phyloP scores from a whole-genome alignment of 2,113 vertebrate species.

The Pollimyrus isidori region DNA sequence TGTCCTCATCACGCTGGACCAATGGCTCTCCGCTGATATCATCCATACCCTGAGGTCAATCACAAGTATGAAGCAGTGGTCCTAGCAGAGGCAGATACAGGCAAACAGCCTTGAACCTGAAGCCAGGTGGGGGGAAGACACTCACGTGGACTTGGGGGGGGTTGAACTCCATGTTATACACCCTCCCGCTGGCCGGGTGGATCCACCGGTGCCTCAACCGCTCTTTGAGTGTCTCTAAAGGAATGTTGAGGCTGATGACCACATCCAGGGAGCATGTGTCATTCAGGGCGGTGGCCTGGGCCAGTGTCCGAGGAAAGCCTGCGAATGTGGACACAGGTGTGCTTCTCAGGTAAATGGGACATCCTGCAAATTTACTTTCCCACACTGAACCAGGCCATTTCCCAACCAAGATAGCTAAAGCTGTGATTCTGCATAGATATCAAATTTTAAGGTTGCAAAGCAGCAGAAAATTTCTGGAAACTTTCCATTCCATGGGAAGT shows the following conservation, averaged over 20 bases:
- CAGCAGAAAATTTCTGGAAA: neutral
- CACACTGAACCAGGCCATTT: neutral
- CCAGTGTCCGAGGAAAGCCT: conserved; percentile 86
- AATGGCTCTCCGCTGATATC: conserved; percentile 81
- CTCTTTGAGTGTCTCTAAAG: conserved; percentile 83
- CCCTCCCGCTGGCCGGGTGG: conserved; percentile 77
- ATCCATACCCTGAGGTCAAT: conserved; percentile 69
- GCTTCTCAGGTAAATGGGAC: neutral
- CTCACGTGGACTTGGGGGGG: conserved; percentile 71
- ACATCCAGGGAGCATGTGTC: conserved; percentile 73
- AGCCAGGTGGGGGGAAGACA: too few relatives aligned
- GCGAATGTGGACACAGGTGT: neutral
- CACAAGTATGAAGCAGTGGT: neutral
- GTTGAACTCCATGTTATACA: conserved; percentile 95
- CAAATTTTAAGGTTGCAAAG: neutral
- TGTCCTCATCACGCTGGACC: conserved; percentile 83
- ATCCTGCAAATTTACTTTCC: neutral
- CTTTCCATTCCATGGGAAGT: neutral
- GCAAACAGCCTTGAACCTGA: neutral
- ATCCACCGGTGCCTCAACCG: conserved; percentile 85
- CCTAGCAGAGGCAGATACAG: neutral
- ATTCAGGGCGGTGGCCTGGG: conserved; percentile 77
- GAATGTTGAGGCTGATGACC: conserved; percentile 87
- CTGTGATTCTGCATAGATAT: neutral
- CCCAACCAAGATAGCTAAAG: neutral